A percentile compares a stretch with the other conserved stretches of the same genome.
These are phyloP conservation scores for Cephus pygmeus DNA, from an alignment of 2,888 invertebrate species.

Conservation along the genomic window DNA sequence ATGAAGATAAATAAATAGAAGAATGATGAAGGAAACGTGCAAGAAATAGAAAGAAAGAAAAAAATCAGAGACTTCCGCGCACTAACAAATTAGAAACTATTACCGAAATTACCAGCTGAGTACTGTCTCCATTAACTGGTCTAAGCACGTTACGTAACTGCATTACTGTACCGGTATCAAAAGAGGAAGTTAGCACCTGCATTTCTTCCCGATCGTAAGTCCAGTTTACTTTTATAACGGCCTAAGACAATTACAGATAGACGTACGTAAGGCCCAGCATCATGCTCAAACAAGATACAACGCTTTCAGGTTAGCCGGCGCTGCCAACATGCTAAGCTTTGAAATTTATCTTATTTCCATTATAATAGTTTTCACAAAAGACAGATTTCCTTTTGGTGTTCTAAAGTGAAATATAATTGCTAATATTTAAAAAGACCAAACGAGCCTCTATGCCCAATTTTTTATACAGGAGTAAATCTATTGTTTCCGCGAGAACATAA, in stretches of 20 bases:
- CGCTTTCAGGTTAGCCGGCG: neutral
- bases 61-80: neutral
- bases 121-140: neutral
- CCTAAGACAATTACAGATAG: constrained; percentile 34
- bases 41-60: neutral
- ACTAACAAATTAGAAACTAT: neutral
- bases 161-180: neutral
- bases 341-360: neutral
- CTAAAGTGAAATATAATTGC: neutral
- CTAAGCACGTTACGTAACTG: neutral
- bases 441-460: neutral
- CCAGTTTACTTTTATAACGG: constrained; percentile 32
- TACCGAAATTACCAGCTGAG: constrained; percentile 1
- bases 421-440: neutral
- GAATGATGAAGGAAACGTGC: neutral
- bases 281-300: neutral
- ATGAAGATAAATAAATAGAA: neutral
- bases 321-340: neutral
- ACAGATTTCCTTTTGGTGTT: neutral
- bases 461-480: neutral
- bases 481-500: neutral
- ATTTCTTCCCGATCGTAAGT: constrained; percentile 12
- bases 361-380: neutral
- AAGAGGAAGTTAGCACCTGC: constrained; percentile 10
- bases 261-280: neutral